Conservation (phyloP, 2,797 vertebrate genomes). For the Fistularia tabacaria region DNA sequence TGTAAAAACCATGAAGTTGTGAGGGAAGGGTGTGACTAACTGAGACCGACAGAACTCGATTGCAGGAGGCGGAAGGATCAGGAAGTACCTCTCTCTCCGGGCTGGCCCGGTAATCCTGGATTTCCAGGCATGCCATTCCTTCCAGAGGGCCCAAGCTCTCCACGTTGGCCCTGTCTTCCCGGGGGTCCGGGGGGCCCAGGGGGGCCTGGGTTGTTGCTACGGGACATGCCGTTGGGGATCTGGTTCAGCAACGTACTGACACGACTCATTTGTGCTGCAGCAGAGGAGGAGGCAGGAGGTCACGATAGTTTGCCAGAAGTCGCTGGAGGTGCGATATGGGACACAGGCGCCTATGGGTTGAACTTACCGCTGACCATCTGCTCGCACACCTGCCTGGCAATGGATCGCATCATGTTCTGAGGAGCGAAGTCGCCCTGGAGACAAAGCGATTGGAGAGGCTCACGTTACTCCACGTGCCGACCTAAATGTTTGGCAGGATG, state of each 20-base stretch:
- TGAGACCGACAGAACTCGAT: too few relatives aligned
- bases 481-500: too few relatives aligned
- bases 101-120: conserved; percentile 83
- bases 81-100: conserved; percentile 86
- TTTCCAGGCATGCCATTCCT: conserved; percentile 88
- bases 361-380: conserved; percentile 87
- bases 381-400: conserved; percentile 96
- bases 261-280: conserved; percentile 89
- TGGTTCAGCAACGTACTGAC: conserved; percentile 92
- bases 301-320: not conserved
- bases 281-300: too few relatives aligned
- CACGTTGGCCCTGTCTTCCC: conserved; percentile 81
- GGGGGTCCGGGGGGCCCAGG: conserved; percentile 82
- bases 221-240: conserved; percentile 85
- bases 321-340: not conserved
- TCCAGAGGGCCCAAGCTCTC: conserved; percentile 86
- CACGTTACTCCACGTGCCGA: not conserved
- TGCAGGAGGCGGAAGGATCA: too few relatives aligned
- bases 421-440: conserved; percentile 90
- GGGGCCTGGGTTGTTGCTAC: conserved; percentile 87
- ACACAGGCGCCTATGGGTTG: not conserved
- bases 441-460: not conserved
- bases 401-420: conserved; percentile 96
- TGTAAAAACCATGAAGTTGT: too few relatives aligned
- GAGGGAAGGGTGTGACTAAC: too few relatives aligned